These are phyloP conservation scores for Thalpophila matura DNA, from an alignment of 2,888 invertebrate species.

Conservation along the genomic window DNA sequence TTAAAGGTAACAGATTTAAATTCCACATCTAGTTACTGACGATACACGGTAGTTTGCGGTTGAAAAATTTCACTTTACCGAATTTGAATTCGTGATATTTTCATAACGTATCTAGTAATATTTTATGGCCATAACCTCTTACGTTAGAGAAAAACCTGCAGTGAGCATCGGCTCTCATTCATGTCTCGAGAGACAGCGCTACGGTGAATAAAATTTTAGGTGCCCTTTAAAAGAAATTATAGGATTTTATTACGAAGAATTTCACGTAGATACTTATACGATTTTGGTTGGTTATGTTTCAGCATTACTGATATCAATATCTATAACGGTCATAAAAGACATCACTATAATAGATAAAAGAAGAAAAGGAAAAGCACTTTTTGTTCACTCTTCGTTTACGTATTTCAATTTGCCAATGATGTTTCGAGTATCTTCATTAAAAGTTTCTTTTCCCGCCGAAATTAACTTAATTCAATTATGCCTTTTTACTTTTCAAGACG, in stretches of 20 bases:
- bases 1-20: constrained; percentile 10
- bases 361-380: neutral
- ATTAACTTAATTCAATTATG: constrained; percentile 62
- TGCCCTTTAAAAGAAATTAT: constrained; percentile 69
- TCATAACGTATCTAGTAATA: constrained; percentile 63
- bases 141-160: constrained; percentile 82
- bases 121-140: constrained; percentile 66
- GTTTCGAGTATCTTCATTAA: constrained; percentile 36
- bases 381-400: neutral
- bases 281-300: constrained; percentile 22
- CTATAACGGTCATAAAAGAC: too few species aligned
- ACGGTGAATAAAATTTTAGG: constrained; percentile 80
- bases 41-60: constrained; percentile 1
- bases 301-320: neutral
- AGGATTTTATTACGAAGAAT: constrained; percentile 47
- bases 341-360: too few species aligned
- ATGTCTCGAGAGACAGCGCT: constrained; percentile 77
- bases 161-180: constrained; percentile 85
- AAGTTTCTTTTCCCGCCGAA: constrained; percentile 45
- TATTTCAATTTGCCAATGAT: constrained; percentile 31
- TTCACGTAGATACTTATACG: constrained; percentile 27
- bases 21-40: constrained; percentile 4
- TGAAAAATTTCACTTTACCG: constrained; percentile 6
- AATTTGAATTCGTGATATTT: constrained; percentile 39
- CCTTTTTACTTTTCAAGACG: constrained; percentile 59